Base-by-base conservation (phyloP, 2,888 invertebrate genomes). In the Serrognathus titanus region DNA sequence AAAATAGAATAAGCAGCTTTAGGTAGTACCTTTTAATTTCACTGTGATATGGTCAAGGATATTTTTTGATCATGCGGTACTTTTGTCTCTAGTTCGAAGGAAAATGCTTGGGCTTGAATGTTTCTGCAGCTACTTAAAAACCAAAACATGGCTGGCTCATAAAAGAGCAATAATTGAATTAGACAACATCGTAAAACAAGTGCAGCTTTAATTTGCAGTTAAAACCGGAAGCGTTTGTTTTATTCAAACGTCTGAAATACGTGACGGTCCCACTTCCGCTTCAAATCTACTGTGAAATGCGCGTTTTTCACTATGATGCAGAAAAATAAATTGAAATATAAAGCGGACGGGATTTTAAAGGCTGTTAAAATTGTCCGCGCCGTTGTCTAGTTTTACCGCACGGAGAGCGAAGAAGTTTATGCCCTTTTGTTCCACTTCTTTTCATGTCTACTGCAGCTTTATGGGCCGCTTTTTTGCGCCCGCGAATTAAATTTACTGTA, bases 141-240 rank as follows among this genome's bases (percentile, higher is more conserved):
- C 7, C 24, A 31, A 31, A 31, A 31, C 24, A 31, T 31, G 24
- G 24, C 24, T 1, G 24, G 7, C 24, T 31, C 2, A 31, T 31
- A 12, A 40, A 69, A 70, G 69, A 65, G 66, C 66, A 68, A 69
- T 69, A 69, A 71, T 70, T 68, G 69, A 69, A 70, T 70, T 68
- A 68, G 65, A 67, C 66, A 64, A 66, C 63, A 66, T 65, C 66
- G 66, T 71, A 69, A 70, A 69, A 66, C 68, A 67, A 70, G 67
- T 68, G 66, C 65, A 66, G 61, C 63, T 70, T 71, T 70, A 71
- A 70, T 71, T 71, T 70, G 70, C 69, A 70, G 69, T 71, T 70
- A 70, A 71, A 70, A 65, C 56, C 63, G 64, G 65, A 66, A 67
- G 67, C 65, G 68, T 64, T 67, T 65, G 64, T 63, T 69, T 67